A percentile compares a stretch with the other conserved stretches of the same genome.
Evolutionary conservation across 2,888 invertebrate species (phyloP).

Genomic region (Arge pagana): DNA sequence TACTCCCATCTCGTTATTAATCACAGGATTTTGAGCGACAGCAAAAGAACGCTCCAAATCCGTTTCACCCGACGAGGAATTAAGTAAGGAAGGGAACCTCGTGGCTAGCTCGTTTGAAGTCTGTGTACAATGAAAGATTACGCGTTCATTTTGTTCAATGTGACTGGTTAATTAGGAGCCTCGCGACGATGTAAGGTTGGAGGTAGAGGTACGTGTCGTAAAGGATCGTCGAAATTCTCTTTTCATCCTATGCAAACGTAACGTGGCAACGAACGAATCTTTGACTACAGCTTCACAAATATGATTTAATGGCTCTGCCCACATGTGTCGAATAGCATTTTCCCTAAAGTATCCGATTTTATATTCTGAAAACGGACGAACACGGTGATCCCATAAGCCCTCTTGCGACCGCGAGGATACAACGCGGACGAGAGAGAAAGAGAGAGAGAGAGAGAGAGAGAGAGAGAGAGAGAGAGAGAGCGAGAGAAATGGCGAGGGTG

Average conservation of each 20-base stretch:
- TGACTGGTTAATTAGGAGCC: too few relatives aligned
- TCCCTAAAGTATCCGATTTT: slow-evolving; percentile 17
- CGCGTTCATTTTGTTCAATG: too few relatives aligned
- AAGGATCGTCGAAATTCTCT: too few relatives aligned
- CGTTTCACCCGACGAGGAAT: slow-evolving; percentile 14
- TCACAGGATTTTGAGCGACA: slow-evolving; percentile 17
- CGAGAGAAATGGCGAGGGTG: too few relatives aligned
- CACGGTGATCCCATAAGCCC: slow-evolving; percentile 21
- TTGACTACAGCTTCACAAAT: neutral
- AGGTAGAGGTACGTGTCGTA: too few relatives aligned
- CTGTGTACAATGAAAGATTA: too few relatives aligned
- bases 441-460: too few relatives aligned
- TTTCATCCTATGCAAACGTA: slow-evolving; percentile 1
- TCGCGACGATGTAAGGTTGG: too few relatives aligned
- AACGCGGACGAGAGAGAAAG: too few relatives aligned
- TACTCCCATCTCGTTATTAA: slow-evolving; percentile 19
- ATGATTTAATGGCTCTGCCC: slow-evolving; percentile 18
- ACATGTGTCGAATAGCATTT: slow-evolving; percentile 21
- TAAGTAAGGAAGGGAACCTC: slow-evolving; percentile 5
- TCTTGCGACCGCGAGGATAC: slow-evolving; percentile 5
- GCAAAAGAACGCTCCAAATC: slow-evolving; percentile 17
- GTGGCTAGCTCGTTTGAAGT: slow-evolving; percentile 5
- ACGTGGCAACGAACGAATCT: slow-evolving; percentile 11
- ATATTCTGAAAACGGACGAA: slow-evolving; percentile 22
- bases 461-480: too few relatives aligned